Conservation (phyloP, 2,113 vertebrate species). For the Dromas ardeola region DNA sequence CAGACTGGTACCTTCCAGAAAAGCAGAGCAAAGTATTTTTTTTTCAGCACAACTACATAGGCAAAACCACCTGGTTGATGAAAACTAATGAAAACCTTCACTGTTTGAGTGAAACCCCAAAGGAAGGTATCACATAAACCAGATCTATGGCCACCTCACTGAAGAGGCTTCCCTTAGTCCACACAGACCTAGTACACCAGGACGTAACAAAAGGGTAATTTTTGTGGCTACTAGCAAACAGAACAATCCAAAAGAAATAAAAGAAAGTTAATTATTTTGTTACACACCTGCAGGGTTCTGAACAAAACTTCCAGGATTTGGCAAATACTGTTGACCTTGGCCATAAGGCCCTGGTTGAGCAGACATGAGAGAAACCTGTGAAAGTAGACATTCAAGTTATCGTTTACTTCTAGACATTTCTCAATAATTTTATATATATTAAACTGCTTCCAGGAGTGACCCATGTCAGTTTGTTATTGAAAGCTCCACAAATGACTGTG, state of each 20-base stretch:
- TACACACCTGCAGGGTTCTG: slow-evolving; percentile 82
- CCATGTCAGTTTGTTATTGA: not conserved
- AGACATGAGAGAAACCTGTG: slow-evolving; percentile 72
- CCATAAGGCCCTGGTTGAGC: slow-evolving; percentile 74
- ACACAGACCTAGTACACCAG: not conserved
- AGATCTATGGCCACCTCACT: not conserved
- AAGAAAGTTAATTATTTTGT: not conserved
- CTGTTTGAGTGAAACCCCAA: not conserved
- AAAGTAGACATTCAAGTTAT: not conserved
- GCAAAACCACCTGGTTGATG: not conserved
- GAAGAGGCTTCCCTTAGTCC: not conserved
- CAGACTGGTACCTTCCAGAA: not conserved
- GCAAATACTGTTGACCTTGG: slow-evolving; percentile 83
- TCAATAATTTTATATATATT: not conserved
- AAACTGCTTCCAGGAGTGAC: not conserved
- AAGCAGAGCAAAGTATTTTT: not conserved
- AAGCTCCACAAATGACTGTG: not conserved
- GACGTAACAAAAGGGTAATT: not conserved
- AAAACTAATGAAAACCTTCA: not conserved
- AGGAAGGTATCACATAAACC: not conserved
- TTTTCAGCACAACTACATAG: not conserved
- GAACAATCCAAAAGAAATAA: not conserved
- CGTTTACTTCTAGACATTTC: not conserved
- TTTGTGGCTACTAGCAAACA: not conserved
- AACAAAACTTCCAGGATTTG: slow-evolving; percentile 83